Percentiles rank a stretch among this genome's conserved stretches.
These are phyloP conservation scores for Chionis minor DNA, from an alignment of 2,113 vertebrate genomes.

Conservation along the genomic window DNA sequence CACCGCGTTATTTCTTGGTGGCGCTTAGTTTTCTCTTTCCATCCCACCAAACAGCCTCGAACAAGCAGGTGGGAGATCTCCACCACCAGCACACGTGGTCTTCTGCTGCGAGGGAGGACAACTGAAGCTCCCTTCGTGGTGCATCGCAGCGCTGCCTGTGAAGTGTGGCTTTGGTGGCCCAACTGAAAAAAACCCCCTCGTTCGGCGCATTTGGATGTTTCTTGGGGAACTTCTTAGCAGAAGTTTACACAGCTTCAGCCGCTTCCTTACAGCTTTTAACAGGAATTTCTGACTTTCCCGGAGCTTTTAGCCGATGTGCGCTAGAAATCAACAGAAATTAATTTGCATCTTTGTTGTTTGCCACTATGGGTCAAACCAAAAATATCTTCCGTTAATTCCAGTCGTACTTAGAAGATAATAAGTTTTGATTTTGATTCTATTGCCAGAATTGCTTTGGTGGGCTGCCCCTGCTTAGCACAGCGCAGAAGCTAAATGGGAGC, in stretches of 20 bases:
- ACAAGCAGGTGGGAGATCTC: not conserved
- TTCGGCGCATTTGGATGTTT: not conserved
- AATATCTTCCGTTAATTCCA: not conserved
- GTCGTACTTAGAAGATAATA: not conserved
- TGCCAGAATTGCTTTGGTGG: not conserved
- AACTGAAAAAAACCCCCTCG: not conserved
- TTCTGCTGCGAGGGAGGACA: not conserved
- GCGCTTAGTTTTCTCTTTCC: not conserved
- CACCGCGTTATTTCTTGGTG: not conserved
- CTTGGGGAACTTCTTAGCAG: not conserved
- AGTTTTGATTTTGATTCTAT: not conserved
- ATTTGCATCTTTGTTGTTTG: not conserved
- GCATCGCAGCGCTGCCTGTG: not conserved
- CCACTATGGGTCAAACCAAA: not conserved
- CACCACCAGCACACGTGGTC: not conserved
- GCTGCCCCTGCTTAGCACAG: not conserved
- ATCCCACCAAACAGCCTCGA: rapidly evolving
- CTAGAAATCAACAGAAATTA: not conserved
- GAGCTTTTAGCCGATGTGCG: not conserved
- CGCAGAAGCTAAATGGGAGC: not conserved
- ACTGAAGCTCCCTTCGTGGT: not conserved
- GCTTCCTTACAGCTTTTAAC: not conserved
- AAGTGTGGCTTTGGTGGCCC: not conserved
- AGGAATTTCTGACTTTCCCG: not conserved
- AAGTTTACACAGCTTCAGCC: not conserved